Evolutionary conservation across 2,888 invertebrate genomes (phyloP).

Genomic region (Perizoma affinitatum): DNA sequence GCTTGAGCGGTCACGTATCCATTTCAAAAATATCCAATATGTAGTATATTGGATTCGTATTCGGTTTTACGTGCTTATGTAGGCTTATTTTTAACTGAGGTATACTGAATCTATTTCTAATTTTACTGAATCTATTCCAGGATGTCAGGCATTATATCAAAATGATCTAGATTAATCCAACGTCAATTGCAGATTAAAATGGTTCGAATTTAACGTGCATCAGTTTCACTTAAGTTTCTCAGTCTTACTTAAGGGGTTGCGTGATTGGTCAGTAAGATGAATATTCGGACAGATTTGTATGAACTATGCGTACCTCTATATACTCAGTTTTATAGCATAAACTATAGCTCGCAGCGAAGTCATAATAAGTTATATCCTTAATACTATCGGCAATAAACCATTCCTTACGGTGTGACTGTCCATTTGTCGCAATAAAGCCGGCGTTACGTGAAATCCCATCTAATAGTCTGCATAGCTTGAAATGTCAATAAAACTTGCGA

Average conservation of each 20-base stretch:
- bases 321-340: slow-evolving; percentile 52
- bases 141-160: too few relatives aligned
- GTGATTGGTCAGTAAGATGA: background rate
- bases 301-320: slow-evolving; percentile 46
- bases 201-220: too few relatives aligned
- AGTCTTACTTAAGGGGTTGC: too few relatives aligned
- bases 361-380: slow-evolving; percentile 58
- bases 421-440: slow-evolving; percentile 54
- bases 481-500: slow-evolving; percentile 17
- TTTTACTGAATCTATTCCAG: too few relatives aligned
- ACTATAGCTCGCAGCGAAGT: slow-evolving; percentile 52
- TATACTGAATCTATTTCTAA: slow-evolving; percentile 21
- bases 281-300: slow-evolving; percentile 30
- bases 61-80: slow-evolving; percentile 22
- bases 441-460: slow-evolving; percentile 32
- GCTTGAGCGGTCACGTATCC: slow-evolving; percentile 31
- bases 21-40: slow-evolving; percentile 29
- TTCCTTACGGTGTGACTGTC: slow-evolving; percentile 42
- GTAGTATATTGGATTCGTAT: slow-evolving; percentile 28
- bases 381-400: slow-evolving; percentile 65
- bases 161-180: too few relatives aligned
- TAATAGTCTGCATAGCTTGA: slow-evolving; percentile 24
- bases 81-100: slow-evolving; percentile 24
- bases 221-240: too few relatives aligned
- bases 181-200: too few relatives aligned